These are phyloP conservation scores for Tetragnatha montana DNA, from an alignment of 2,888 invertebrate genomes.

Conservation along the genomic window DNA sequence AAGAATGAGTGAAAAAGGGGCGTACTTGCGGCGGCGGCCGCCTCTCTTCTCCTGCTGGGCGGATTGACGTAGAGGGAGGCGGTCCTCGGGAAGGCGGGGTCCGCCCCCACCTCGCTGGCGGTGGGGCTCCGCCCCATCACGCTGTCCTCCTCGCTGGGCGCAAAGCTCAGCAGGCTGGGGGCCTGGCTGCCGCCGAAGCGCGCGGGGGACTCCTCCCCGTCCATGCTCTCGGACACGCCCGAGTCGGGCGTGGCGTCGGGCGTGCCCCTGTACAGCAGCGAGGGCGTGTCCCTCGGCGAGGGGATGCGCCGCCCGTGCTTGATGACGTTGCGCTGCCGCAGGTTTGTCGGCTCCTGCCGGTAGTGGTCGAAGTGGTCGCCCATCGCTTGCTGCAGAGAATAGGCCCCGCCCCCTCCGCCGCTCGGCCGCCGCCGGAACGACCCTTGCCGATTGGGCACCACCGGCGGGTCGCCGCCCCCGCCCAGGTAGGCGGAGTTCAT, in stretches of 20 bases:
- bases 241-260: constrained; percentile 74
- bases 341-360: constrained; percentile 69
- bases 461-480: constrained; percentile 44
- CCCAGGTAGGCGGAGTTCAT: constrained; percentile 59
- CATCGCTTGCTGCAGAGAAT: constrained; percentile 78
- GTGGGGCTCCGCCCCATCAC: constrained; percentile 60
- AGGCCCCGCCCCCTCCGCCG: constrained; percentile 71
- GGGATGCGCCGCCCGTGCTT: constrained; percentile 65
- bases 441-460: constrained; percentile 63
- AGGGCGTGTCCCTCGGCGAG: constrained; percentile 34
- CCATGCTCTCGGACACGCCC: constrained; percentile 74
- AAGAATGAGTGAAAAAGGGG: too few relatives aligned
- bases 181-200: constrained; percentile 66
- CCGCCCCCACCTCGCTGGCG: constrained; percentile 52
- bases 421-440: constrained; percentile 62
- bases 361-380: constrained; percentile 96
- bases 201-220: constrained; percentile 73
- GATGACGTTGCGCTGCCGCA: constrained; percentile 45
- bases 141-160: constrained; percentile 64
- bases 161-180: constrained; percentile 66
- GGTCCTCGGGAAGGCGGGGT: constrained; percentile 61
- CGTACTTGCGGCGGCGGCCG: not conserved
- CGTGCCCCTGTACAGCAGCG: constrained; percentile 64
- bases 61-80: constrained; percentile 69
- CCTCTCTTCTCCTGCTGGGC: constrained; percentile 49